phyloP scores from a whole-genome alignment of 2,797 vertebrate species.

The Lithobates pipiens region DNA sequence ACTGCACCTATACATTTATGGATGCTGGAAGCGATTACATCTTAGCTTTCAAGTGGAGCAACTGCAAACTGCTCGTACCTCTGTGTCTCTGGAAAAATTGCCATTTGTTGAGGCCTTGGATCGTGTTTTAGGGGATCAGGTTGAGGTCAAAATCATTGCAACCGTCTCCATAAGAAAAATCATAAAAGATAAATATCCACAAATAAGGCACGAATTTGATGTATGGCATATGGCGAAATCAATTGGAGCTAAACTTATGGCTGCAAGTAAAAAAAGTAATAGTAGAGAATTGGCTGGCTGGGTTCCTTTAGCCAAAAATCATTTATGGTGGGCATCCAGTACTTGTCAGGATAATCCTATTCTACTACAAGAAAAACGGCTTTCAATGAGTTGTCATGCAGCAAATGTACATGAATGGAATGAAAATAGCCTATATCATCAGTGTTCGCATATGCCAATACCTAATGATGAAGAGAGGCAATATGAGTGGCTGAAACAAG shows the following conservation, averaged over 20 bases:
- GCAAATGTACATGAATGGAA: not conserved
- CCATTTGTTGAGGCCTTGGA: not conserved
- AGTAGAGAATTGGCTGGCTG: not conserved
- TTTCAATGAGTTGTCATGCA: not conserved
- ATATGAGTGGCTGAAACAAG: not conserved
- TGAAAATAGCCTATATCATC: not conserved
- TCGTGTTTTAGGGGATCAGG: not conserved
- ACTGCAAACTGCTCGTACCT: not conserved
- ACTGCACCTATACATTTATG: no score
- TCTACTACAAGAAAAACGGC: not conserved
- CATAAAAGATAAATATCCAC: not conserved
- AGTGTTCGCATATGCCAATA: not conserved
- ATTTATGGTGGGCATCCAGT: not conserved
- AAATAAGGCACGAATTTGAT: not conserved
- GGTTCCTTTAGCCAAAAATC: not conserved
- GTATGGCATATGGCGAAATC: slow-evolving; percentile 2
- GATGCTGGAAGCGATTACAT: not conserved
- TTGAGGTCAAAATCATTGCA: not conserved
- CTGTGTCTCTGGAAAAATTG: not conserved
- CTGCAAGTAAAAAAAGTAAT: not conserved
- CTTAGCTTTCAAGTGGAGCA: not conserved
- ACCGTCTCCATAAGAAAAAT: not conserved
- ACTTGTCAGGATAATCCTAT: not conserved
- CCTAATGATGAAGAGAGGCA: not conserved
- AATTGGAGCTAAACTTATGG: not conserved